Conservation (phyloP, 2,113 vertebrate species). For the Lagopus muta region DNA sequence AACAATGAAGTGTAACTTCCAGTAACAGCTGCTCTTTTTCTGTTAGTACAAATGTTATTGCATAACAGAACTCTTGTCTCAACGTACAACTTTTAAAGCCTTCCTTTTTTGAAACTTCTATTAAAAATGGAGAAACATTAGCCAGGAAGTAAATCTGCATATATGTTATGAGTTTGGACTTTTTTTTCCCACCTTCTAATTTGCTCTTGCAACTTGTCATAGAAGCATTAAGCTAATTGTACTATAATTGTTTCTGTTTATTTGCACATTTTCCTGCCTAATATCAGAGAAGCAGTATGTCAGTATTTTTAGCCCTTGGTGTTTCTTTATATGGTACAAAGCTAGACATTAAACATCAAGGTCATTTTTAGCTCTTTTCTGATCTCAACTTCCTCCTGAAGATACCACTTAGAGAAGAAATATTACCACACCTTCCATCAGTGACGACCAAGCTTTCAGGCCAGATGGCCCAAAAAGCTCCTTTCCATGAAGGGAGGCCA, state of each 20-base stretch:
- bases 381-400: neutral
- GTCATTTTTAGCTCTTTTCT: neutral
- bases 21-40: slow-evolving; percentile 42
- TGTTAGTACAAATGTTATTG: neutral
- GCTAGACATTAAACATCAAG: neutral
- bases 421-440: neutral
- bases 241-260: neutral
- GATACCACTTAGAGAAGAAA: neutral
- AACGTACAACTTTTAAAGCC: neutral
- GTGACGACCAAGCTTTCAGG: neutral
- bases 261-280: neutral
- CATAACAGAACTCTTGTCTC: neutral
- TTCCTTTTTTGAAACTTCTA: neutral
- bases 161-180: neutral
- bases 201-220: neutral
- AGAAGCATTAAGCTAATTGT: neutral
- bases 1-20: slow-evolving; percentile 52
- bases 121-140: neutral
- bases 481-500: neutral
- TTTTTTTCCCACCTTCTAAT: neutral
- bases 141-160: neutral
- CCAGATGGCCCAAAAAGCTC: neutral
- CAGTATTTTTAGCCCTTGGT: neutral
- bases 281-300: neutral
- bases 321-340: neutral